These are phyloP conservation scores for Channallabes apus DNA, from an alignment of 2,797 vertebrate species.

Conservation along the genomic window DNA sequence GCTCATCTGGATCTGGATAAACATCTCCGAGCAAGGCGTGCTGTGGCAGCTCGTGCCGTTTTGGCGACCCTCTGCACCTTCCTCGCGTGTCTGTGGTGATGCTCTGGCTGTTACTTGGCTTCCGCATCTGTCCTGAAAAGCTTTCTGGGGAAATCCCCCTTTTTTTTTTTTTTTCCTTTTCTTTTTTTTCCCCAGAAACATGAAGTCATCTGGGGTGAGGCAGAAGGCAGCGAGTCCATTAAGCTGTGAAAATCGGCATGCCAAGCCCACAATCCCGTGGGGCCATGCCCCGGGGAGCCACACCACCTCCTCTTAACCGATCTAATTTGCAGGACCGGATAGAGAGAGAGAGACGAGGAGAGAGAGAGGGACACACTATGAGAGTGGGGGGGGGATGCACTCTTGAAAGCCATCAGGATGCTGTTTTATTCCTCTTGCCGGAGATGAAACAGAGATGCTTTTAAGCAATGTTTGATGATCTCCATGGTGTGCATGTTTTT, in stretches of 20 bases:
- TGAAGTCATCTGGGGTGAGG: constrained; percentile 52
- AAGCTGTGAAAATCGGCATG: constrained; percentile 52
- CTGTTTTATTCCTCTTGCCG: constrained; percentile 38
- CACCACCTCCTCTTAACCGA: constrained; percentile 57
- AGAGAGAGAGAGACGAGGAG: not conserved
- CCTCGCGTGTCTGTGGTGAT: not conserved
- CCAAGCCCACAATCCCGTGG: constrained; percentile 50
- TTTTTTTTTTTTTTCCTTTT: not conserved
- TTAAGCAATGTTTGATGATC: constrained; percentile 43
- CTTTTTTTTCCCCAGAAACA: constrained; percentile 45
- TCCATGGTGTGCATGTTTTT: not conserved
- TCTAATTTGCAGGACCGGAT: constrained; percentile 62
- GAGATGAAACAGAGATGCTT: constrained; percentile 46
- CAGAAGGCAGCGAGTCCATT: constrained; percentile 53
- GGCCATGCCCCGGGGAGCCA: constrained; percentile 53
- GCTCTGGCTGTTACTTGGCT: not conserved
- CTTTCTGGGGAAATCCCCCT: constrained; percentile 57
- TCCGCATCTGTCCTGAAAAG: constrained; percentile 35
- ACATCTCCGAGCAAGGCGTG: not conserved
- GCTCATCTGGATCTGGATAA: not conserved
- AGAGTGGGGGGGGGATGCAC: constrained; percentile 10
- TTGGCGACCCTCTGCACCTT: not conserved
- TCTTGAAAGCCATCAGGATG: constrained; percentile 55
- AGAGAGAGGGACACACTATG: too few relatives aligned
- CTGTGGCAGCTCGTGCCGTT: not conserved